A percentile compares a stretch with the other conserved stretches of the same genome.
Evolutionary conservation across 2,888 invertebrate genomes (phyloP).

Genomic region (Netelia inedita): DNA sequence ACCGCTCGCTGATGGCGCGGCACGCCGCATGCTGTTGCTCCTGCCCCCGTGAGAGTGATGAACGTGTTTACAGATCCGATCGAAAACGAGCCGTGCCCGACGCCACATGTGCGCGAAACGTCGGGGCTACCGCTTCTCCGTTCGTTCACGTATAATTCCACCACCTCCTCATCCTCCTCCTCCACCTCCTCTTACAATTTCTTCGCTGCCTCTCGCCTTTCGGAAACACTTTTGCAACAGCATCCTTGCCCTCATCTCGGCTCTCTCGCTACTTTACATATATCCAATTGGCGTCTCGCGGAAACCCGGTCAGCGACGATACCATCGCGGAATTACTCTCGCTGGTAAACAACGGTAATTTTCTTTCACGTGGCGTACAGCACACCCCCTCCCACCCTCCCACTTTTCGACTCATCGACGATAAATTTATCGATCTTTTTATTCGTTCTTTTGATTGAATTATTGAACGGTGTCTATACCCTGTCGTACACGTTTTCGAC

Average conservation of each 20-base stretch:
- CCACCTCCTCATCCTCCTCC: constrained; percentile 13
- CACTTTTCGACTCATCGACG: background rate
- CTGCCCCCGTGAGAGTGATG: constrained; percentile 63
- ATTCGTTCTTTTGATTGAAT: background rate
- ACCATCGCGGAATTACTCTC: constrained; percentile 53
- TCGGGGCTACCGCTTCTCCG: constrained; percentile 52
- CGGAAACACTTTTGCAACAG: constrained; percentile 57
- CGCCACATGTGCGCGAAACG: constrained; percentile 61
- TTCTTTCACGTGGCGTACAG: background rate
- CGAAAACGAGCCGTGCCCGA: constrained; percentile 63
- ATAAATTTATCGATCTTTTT: background rate
- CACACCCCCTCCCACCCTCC: background rate
- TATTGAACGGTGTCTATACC: too few species aligned
- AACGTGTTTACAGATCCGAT: constrained; percentile 72
- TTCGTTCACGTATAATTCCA: constrained; percentile 47
- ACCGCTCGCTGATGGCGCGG: background rate
- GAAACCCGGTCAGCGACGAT: constrained; percentile 54
- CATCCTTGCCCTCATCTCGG: constrained; percentile 61
- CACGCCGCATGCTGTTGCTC: constrained; percentile 42
- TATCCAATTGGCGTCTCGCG: constrained; percentile 56
- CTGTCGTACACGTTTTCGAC: too few species aligned
- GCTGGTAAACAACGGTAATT: constrained; percentile 36
- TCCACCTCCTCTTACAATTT: background rate
- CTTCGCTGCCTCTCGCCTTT: constrained; percentile 53
- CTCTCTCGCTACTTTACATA: constrained; percentile 47